phyloP scores from a whole-genome alignment of 2,888 invertebrate species.

The Dioctria linearis region DNA sequence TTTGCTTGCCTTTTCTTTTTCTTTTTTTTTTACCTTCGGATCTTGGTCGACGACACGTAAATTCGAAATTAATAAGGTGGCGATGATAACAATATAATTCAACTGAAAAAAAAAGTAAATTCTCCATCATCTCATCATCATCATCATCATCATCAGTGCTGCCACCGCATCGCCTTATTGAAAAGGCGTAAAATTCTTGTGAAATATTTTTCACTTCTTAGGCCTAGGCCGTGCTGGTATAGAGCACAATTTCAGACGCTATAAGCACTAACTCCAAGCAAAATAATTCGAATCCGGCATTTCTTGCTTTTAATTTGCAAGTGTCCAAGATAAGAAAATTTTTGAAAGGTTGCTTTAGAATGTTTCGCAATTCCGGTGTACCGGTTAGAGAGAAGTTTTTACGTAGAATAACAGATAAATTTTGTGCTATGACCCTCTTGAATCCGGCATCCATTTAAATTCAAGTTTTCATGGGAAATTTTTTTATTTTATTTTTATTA shows the following conservation, averaged over 20 bases:
- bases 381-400: no score
- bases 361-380: neutral
- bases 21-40: neutral
- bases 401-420: no score
- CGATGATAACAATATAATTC: neutral
- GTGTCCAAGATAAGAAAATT: constrained; percentile 1
- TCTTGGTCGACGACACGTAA: constrained; percentile 15
- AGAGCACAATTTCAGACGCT: neutral
- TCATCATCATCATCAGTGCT: no score
- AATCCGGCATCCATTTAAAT: no score
- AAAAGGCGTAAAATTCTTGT: neutral
- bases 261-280: neutral
- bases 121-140: no score
- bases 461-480: no score
- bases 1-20: no score
- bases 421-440: no score
- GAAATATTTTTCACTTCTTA: neutral
- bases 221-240: neutral
- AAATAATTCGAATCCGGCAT: neutral
- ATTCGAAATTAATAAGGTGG: constrained; percentile 33
- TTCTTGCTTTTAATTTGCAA: neutral
- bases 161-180: neutral
- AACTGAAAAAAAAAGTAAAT: neutral
- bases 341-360: constrained; percentile 1
- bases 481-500: no score